phyloP scores from a whole-genome alignment of 1,140 invertebrate genomes.

The Brachionus rotundiformis region DNA sequence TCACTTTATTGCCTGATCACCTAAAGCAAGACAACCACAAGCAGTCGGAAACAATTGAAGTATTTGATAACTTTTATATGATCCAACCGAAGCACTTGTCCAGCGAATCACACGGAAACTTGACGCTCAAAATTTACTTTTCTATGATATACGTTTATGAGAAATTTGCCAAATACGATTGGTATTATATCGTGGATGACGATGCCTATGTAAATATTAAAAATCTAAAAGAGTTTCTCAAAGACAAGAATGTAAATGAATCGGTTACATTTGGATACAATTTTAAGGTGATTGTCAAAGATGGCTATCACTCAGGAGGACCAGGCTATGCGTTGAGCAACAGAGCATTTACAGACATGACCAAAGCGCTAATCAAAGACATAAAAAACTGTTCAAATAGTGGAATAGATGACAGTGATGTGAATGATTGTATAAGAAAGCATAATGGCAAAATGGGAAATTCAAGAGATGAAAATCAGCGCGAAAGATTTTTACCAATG shows the following conservation, averaged over 20 bases:
- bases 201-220: constrained; percentile 76
- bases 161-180: constrained; percentile 68
- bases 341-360: background rate
- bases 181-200: constrained; percentile 91
- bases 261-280: constrained; percentile 53
- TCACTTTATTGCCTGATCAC: background rate
- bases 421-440: constrained; percentile 16
- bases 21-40: background rate
- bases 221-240: constrained; percentile 62
- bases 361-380: background rate
- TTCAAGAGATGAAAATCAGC: background rate
- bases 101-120: background rate
- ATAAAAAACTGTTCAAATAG: background rate
- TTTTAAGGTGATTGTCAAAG: constrained; percentile 26
- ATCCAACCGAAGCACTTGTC: background rate
- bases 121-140: background rate
- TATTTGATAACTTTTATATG: constrained; percentile 13
- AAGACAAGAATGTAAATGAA: constrained; percentile 53
- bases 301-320: constrained; percentile 53
- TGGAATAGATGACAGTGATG: constrained; percentile 14
- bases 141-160: constrained; percentile 64
- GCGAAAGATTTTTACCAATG: constrained; percentile 40
- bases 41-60: background rate
- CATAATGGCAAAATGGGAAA: background rate
- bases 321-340: constrained; percentile 59